Evolutionary conservation across 2,113 vertebrate genomes (phyloP), one percentile per base, ranked within the genome.

Genomic region (Callopanchax toddi): DNA sequence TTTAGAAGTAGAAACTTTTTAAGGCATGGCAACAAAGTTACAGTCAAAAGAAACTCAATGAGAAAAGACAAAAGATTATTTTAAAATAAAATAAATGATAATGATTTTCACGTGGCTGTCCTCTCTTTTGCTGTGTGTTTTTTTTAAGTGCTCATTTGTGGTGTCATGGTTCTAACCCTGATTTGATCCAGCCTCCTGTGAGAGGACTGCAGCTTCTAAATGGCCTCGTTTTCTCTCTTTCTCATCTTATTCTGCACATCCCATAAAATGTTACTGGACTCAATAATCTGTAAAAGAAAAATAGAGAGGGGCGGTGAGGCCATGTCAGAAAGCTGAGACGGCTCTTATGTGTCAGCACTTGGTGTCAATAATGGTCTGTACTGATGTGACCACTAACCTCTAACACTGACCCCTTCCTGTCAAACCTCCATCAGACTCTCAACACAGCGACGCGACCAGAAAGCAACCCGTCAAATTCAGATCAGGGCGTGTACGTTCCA

Each of bases 1-100:
- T 52, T 60, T 90, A 91, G 91, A 91, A 84, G 53, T 92, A 92
- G 92, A 83, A 22, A 71, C 74, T 74, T 85, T 89, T 76, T 85
- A 94, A 94, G 94, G 95, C 95, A 96, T 96, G 96, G 93, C 94
- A 95, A 94, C 94, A 93, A 94, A 85, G 93, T 74, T 91, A 94
- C 91, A 86, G 92, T 85, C 61, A 72, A 93, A 93, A 92, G 60
- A 92, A 91, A 85, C 92, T 93, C 95, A 76, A 84, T 66, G 81
- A 86, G n/a, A n/a, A n/a, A n/a, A n/a, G n/a, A 95, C 84, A 90
- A 71, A 85, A 84, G 83, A 84, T 90, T 97, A 98, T 98, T 99
- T 99, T 99, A 96, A 98, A 99, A 98, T 96, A 95, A 98, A 91
- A 87, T 82, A 73, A 79, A 79, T 82, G 54, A 65, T 53, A 29